Percentiles rank a stretch among this genome's conserved stretches.
Evolutionary conservation across 2,888 invertebrate species (phyloP).

Genomic region (Hypselothyrea guttata): DNA sequence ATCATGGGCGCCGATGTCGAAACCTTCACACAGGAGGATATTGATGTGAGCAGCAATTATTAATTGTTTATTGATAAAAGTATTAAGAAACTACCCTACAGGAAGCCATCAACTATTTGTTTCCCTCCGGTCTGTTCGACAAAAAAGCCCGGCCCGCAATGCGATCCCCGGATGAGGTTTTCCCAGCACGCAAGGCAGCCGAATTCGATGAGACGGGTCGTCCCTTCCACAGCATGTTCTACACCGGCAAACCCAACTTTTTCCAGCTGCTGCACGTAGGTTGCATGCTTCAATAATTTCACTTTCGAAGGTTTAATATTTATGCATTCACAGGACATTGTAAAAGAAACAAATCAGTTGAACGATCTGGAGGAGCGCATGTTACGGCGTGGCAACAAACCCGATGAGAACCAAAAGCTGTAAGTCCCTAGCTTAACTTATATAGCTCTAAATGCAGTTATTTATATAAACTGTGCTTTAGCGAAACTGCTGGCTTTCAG

Average conservation of each 20-base stretch:
- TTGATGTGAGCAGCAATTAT: constrained; percentile 86
- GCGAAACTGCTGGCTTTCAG: constrained; percentile 84
- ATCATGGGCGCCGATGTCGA: constrained; percentile 99
- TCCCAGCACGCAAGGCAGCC: constrained; percentile 91
- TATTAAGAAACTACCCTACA: constrained; percentile 74
- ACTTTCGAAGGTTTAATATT: background rate
- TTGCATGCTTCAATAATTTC: constrained; percentile 31
- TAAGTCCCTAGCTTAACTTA: constrained; percentile 78
- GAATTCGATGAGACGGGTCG: constrained; percentile 95
- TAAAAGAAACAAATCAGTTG: constrained; percentile 86
- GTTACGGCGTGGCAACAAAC: constrained; percentile 85
- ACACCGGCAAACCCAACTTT: constrained; percentile 93
- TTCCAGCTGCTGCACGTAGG: constrained; percentile 91
- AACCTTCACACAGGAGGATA: constrained; percentile 92
- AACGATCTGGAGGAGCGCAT: constrained; percentile 88
- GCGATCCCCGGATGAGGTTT: constrained; percentile 94
- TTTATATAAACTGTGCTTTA: constrained; percentile 53
- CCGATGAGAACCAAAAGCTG: constrained; percentile 85
- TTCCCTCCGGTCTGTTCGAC: constrained; percentile 96
- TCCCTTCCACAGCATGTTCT: constrained; percentile 95
- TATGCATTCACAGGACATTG: constrained; percentile 84
- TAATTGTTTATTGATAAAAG: too few species aligned
- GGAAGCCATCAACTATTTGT: constrained; percentile 95
- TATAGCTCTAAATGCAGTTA: background rate
- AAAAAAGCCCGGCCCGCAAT: constrained; percentile 93